Conservation (phyloP, 2,113 vertebrate species). For the Craseonycteris thonglongyai region DNA sequence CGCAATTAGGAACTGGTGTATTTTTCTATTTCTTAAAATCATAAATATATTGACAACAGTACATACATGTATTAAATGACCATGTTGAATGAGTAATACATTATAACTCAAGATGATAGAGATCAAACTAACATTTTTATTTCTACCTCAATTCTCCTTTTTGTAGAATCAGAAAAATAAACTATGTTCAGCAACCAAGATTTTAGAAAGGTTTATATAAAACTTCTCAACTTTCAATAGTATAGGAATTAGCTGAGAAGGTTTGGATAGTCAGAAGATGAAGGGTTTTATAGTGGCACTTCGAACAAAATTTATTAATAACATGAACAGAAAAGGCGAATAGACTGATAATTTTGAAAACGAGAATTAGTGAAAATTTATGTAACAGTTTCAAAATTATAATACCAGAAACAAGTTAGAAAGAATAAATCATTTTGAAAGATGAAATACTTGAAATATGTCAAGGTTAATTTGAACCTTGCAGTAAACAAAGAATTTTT, state of each 20-base stretch:
- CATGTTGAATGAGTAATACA: constrained; percentile 15
- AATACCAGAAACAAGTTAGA: background rate
- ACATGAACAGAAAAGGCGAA: background rate
- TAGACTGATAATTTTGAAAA: background rate
- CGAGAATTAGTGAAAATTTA: background rate
- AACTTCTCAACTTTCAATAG: background rate
- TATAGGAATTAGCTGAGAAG: background rate
- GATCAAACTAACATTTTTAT: background rate
- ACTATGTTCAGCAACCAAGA: background rate
- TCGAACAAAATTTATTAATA: background rate
- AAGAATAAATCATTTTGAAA: background rate
- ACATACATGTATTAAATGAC: constrained; percentile 47
- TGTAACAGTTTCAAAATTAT: background rate
- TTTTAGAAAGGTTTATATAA: background rate
- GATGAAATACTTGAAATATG: background rate
- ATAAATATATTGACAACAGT: constrained; percentile 41
- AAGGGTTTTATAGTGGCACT: background rate
- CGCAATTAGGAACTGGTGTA: constrained; percentile 62
- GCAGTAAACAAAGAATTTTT: background rate
- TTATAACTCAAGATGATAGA: constrained; percentile 42
- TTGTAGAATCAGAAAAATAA: background rate
- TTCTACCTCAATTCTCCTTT: background rate
- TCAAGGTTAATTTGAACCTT: background rate
- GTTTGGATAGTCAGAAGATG: background rate
- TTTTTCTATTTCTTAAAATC: constrained; percentile 58